Percentiles rank a stretch among this genome's conserved stretches.
phyloP scores from a whole-genome alignment of 2,113 vertebrate species.

The Balaeniceps rex region DNA sequence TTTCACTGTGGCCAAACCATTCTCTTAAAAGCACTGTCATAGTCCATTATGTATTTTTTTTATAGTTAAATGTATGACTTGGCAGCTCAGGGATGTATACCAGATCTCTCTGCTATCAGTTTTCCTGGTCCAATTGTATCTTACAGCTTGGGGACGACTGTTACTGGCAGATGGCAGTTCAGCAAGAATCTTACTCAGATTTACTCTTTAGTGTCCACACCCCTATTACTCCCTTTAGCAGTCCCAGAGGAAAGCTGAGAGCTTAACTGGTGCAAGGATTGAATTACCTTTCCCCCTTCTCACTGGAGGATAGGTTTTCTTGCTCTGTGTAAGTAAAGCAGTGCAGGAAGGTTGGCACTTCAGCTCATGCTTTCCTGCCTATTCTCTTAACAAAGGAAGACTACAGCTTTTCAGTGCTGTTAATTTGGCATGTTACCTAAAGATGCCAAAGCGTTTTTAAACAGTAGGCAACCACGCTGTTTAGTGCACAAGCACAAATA shows the following conservation, averaged over 20 bases:
- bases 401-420: background rate
- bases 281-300: background rate
- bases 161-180: background rate
- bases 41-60: background rate
- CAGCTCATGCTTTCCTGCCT: background rate
- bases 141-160: background rate
- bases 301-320: background rate
- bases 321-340: background rate
- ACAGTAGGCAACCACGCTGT: background rate
- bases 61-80: background rate
- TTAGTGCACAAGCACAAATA: background rate
- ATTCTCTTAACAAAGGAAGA: background rate
- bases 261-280: background rate
- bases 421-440: background rate
- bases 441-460: background rate
- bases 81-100: background rate
- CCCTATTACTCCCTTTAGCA: background rate
- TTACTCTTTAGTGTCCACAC: background rate
- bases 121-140: background rate
- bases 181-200: background rate
- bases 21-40: slow-evolving; percentile 26
- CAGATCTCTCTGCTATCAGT: background rate
- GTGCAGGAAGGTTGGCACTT: background rate
- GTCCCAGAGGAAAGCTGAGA: background rate
- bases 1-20: background rate